Evolutionary conservation across 2,888 invertebrate species (phyloP).

Genomic region (Orchesellides sinensis): DNA sequence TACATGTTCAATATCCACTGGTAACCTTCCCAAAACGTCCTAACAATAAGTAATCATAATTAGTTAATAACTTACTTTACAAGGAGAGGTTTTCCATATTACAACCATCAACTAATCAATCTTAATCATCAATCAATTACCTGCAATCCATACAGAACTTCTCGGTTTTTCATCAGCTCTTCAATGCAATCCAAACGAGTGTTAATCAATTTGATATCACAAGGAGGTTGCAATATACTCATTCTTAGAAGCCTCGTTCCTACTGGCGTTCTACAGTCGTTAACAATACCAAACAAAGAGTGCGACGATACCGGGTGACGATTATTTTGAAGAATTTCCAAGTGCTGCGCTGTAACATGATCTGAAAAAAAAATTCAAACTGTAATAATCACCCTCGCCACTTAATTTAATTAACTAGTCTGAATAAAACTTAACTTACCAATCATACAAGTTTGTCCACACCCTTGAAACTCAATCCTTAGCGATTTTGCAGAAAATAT

Average conservation of each 20-base stretch:
- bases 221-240: constrained; percentile 88
- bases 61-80: too few relatives aligned
- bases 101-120: neutral
- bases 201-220: constrained; percentile 82
- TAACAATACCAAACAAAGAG: constrained; percentile 83
- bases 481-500: constrained; percentile 87
- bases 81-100: too few relatives aligned
- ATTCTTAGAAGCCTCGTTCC: constrained; percentile 89
- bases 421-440: too few relatives aligned
- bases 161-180: constrained; percentile 85
- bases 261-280: constrained; percentile 84
- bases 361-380: constrained; percentile 79
- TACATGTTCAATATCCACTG: constrained; percentile 87
- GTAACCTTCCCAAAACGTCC: constrained; percentile 83
- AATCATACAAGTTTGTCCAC: constrained; percentile 89
- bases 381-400: too few relatives aligned
- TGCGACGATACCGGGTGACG: constrained; percentile 77
- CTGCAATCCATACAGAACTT: constrained; percentile 82
- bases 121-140: constrained; percentile 76
- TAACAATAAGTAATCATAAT: constrained; percentile 75
- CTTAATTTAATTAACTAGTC: too few relatives aligned
- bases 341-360: constrained; percentile 86
- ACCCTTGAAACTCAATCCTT: constrained; percentile 88
- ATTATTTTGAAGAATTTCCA: constrained; percentile 80
- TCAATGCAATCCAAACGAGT: constrained; percentile 85